Base-by-base conservation (phyloP, 2,888 invertebrate species). In the Crematogaster levior region DNA sequence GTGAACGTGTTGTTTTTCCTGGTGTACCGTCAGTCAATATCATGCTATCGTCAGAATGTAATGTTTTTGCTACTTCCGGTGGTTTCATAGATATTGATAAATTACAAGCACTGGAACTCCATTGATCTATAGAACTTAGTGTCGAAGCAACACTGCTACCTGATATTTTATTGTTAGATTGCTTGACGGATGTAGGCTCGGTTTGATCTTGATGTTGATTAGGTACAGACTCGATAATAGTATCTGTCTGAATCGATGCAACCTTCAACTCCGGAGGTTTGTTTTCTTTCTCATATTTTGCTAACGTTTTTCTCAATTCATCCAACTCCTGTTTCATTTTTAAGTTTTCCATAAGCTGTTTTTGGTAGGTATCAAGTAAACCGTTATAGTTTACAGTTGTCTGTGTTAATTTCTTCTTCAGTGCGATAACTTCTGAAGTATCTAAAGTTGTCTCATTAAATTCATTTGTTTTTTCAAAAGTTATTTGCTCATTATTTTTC, bases 51-150 rank as follows among this genome's bases (percentile, higher is more conserved):
- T 93, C 93, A 1, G 92, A 91, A 80, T 91, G 91, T 6, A 92
- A 80, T 43, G 88, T 84, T 61, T 85, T 86, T 2, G 90, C 89
- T 15, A 93, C 72, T 75, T 92, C 92, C 0, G 94, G 93, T 24
- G 91, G 89, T 58, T 92, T 92, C 30, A 92, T 83, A 0, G 94
- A 93, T 72, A 92, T 85, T 0, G 88, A 88, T 15, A 91, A 87
- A 63, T 90, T 92, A 74, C 86, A 87, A 7, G 90, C 91, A 51
- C 91, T 92, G 10, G 94, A 94, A 9, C 94, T 91, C 94, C 94
- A 94, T 0, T 92, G 92, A 6, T 91, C 90, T 30, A 89, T 90
- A 9, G 93, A 92, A 53, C 92, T 94, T 1, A 86, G 34, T 2
- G 91, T 89, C 0, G 93, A 92, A 18, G 81, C 89, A 15, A 91